phyloP scores from a whole-genome alignment of 2,797 vertebrate species.

The Syncerus caffer region DNA sequence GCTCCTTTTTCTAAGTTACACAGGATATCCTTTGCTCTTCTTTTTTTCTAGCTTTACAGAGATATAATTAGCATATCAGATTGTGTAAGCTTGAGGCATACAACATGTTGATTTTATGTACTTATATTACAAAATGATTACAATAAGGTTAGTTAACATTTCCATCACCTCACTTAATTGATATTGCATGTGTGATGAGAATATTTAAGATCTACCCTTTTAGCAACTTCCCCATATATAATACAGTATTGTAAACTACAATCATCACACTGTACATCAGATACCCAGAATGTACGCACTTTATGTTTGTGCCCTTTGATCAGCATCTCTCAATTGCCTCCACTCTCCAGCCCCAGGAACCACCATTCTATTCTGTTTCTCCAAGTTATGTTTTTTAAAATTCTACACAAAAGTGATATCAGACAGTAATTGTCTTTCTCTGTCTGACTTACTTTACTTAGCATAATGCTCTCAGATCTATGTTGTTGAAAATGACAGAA shows the following conservation, averaged over 20 bases:
- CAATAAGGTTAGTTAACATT: background rate
- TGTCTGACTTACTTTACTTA: background rate
- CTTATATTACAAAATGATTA: background rate
- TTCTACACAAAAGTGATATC: background rate
- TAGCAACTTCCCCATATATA: background rate
- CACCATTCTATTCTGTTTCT: background rate
- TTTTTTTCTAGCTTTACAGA: background rate
- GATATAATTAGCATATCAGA: background rate
- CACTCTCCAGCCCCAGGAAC: background rate
- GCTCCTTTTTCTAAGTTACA: background rate
- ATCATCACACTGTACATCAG: background rate
- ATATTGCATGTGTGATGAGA: background rate
- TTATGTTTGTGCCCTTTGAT: background rate
- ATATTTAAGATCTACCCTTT: background rate
- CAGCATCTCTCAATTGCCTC: background rate
- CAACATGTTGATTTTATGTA: background rate
- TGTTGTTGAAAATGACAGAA: background rate
- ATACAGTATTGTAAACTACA: background rate
- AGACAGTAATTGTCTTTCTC: background rate
- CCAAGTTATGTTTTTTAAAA: background rate
- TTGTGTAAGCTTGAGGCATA: background rate
- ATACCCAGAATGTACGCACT: background rate
- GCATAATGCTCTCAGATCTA: background rate
- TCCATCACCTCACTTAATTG: background rate
- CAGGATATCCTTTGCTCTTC: background rate